These are phyloP conservation scores for Andrena marginata DNA, from an alignment of 2,888 invertebrate species.

Conservation along the genomic window DNA sequence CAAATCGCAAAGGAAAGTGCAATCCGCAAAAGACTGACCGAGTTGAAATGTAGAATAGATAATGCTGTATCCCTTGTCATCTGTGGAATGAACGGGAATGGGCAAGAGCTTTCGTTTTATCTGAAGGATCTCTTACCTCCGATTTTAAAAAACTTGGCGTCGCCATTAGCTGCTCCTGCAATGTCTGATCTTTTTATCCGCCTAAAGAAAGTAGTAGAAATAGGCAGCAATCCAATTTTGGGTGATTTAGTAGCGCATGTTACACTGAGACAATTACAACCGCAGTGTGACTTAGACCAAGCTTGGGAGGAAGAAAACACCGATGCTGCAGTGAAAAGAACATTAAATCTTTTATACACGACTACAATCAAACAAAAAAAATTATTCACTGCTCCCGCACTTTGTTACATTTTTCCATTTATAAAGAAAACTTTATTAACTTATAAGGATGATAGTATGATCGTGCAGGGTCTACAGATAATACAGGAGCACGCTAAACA, in stretches of 20 bases:
- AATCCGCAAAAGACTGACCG: slow-evolving; percentile 89
- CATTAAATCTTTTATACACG: slow-evolving; percentile 87
- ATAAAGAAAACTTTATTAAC: slow-evolving; percentile 88
- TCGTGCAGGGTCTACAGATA: slow-evolving; percentile 88
- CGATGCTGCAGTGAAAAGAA: slow-evolving; percentile 88
- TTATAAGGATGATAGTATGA: slow-evolving; percentile 86
- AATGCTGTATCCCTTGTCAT: slow-evolving; percentile 85
- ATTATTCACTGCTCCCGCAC: slow-evolving; percentile 90
- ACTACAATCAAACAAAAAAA: slow-evolving; percentile 85
- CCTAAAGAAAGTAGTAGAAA: slow-evolving; percentile 87
- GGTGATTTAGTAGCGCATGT: slow-evolving; percentile 89
- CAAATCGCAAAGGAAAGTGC: slow-evolving; percentile 94
- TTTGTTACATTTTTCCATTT: slow-evolving; percentile 94
- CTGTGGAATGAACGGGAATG: slow-evolving; percentile 86
- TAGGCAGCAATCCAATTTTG: slow-evolving; percentile 84
- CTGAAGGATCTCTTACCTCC: slow-evolving; percentile 87
- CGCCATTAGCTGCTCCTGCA: slow-evolving; percentile 92
- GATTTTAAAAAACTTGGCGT: slow-evolving; percentile 89
- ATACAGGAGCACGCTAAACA: slow-evolving; percentile 91
- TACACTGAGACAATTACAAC: slow-evolving; percentile 90
- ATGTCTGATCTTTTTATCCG: slow-evolving; percentile 88
- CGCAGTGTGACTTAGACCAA: slow-evolving; percentile 92
- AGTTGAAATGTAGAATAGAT: slow-evolving; percentile 82
- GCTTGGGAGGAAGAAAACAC: slow-evolving; percentile 92
- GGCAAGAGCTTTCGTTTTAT: slow-evolving; percentile 86